Base-by-base conservation (phyloP, 2,113 vertebrate genomes). In the Syngnathoides biaculeatus region DNA sequence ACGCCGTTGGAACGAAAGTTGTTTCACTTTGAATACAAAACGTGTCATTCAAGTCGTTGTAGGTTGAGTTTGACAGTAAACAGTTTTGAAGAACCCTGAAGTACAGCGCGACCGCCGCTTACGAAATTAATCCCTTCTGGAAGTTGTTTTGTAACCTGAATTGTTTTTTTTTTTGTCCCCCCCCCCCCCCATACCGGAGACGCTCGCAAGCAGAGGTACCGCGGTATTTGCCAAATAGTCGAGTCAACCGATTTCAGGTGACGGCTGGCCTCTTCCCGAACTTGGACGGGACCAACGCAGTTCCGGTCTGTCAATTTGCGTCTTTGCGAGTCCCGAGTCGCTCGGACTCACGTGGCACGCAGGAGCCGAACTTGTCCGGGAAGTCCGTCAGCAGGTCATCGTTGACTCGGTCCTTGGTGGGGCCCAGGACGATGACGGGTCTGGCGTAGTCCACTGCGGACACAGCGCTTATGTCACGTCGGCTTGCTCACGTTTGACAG, bases 331-430 rank as follows among this genome's bases (percentile, higher is more conserved):
- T 55, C 24, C 20, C 24, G 22, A n/a, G 11, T 24, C 30, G 20
- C 11, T 30, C 39, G 9, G 24, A 88, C 94, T 92, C 75, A 95
- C 94, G 93, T 5, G 94, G 94, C 47, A 95, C 94, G 48, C 94
- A 94, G 82, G 94, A 95, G 69, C 93, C 94, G 0, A 95, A 95
- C 80, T 94, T 95, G 85, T 95, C 94, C 0, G 94, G 94, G 75
- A 93, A 95, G 80, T 95, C 94, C 0, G 94, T 94, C 8, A 95
- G 90, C 43, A 95, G 91, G 76, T 95, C 94, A 1, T 95, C 94
- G 0, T 95, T 95, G 71, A 94, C 91, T 0, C 94, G 83, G 84
- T 95, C 94, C 88, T 95, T 95, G 71, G 92, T 94, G 19, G 94
- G 94, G 0, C 94, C 94, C 69, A 95, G 84, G 75, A 95, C 94